Evolutionary conservation across 2,113 vertebrate species (phyloP).

Genomic region (Pelobates fuscus): DNA sequence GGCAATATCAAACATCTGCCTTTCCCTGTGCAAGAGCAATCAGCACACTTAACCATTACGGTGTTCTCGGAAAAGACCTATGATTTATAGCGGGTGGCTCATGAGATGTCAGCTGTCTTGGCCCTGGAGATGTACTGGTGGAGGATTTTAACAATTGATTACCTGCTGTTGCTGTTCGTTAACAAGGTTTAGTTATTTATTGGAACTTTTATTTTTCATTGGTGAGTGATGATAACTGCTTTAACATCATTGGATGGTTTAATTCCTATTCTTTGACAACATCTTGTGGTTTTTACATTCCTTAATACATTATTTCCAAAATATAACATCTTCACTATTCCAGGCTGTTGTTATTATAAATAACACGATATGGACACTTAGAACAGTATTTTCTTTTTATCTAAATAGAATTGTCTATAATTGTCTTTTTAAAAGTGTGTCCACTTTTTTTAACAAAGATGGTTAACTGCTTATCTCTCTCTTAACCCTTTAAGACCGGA

Average conservation of each 20-base stretch:
- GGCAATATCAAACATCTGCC: background rate
- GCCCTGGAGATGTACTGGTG: background rate
- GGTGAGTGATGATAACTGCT: too few species aligned
- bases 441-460: too few species aligned
- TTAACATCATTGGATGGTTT: too few species aligned
- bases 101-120: constrained; percentile 7
- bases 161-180: constrained; percentile 14
- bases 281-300: background rate
- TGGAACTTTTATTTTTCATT: constrained; percentile 30
- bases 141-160: constrained; percentile 38
- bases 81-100: background rate
- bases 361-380: too few species aligned
- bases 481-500: too few species aligned
- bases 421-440: too few species aligned
- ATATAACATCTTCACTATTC: constrained; percentile 5
- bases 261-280: background rate
- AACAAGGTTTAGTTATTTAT: constrained; percentile 16
- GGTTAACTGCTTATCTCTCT: too few species aligned
- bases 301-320: constrained; percentile 20
- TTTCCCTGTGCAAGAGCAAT: background rate
- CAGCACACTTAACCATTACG: background rate
- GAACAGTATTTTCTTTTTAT: too few species aligned
- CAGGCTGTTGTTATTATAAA: constrained; percentile 21
- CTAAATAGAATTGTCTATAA: too few species aligned
- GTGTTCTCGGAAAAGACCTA: background rate